Conservation (phyloP, 1,140 invertebrate species). For the Drosophila gunungcola region DNA sequence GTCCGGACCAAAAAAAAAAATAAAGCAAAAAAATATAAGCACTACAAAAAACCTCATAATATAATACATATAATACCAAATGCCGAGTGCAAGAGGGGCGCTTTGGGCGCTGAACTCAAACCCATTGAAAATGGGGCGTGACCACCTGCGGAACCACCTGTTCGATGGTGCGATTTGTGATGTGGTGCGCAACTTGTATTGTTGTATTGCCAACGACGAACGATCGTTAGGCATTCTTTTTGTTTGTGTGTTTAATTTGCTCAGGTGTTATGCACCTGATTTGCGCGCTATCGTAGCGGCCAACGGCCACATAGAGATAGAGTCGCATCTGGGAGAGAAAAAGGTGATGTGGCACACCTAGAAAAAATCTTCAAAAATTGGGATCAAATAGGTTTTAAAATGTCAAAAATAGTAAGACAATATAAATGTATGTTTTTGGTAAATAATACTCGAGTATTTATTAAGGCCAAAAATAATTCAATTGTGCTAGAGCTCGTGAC, state of each 20-base stretch:
- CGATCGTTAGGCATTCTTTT: constrained; percentile 62
- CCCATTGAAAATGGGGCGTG: constrained; percentile 51
- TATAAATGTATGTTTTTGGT: no score
- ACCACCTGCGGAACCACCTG: constrained; percentile 60
- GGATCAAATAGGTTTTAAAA: no score
- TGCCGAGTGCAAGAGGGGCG: constrained; percentile 73
- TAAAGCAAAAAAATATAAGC: not conserved
- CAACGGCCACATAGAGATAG: constrained; percentile 56
- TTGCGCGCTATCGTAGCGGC: constrained; percentile 69
- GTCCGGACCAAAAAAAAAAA: constrained; percentile 14
- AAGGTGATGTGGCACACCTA: constrained; percentile 14
- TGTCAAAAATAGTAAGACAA: no score
- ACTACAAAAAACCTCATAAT: not conserved
- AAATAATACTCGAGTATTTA: no score
- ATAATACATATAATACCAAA: constrained; percentile 26
- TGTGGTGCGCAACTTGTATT: constrained; percentile 25
- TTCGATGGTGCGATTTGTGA: constrained; percentile 38
- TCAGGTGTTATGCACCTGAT: constrained; percentile 82
- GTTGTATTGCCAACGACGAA: constrained; percentile 68
- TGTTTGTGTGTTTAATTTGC: constrained; percentile 67
- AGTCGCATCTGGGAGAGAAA: constrained; percentile 32
- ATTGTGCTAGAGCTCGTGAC: no score
- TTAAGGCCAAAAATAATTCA: no score
- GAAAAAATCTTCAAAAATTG: not conserved
- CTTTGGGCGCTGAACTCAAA: constrained; percentile 3